phyloP scores from a whole-genome alignment of 2,888 invertebrate species.

The Cataglyphis cursor region DNA sequence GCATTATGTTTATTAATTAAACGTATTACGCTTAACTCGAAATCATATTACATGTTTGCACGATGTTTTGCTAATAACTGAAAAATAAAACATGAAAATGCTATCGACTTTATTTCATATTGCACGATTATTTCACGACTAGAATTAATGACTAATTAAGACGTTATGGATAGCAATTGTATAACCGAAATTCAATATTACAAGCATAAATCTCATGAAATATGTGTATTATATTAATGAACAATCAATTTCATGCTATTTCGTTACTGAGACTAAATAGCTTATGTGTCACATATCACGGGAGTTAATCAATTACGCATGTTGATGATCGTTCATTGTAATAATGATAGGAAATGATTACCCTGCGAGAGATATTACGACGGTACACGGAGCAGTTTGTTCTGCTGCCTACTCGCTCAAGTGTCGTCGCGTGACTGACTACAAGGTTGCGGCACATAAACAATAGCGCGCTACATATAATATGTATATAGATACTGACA shows the following conservation, averaged over 20 bases:
- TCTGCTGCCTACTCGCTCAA: background rate
- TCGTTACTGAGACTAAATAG: background rate
- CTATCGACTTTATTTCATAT: background rate
- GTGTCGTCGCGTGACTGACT: background rate
- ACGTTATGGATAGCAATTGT: background rate
- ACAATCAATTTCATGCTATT: background rate
- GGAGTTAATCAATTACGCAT: background rate
- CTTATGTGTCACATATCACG: background rate
- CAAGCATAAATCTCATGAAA: background rate
- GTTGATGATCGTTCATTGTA: background rate
- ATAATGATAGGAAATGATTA: background rate
- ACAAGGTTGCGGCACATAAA: background rate
- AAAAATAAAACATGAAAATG: background rate
- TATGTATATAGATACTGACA: no score
- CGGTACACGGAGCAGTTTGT: background rate
- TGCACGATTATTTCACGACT: background rate
- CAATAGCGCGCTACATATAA: background rate
- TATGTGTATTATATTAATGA: background rate
- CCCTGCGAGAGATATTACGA: background rate
- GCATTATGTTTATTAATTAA: background rate
- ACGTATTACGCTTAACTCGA: background rate
- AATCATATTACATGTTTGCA: background rate
- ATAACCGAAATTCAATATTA: background rate
- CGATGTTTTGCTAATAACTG: background rate
- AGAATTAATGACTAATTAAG: background rate